Base-by-base conservation (phyloP, 2,113 vertebrate genomes). In the Mastomys coucha region DNA sequence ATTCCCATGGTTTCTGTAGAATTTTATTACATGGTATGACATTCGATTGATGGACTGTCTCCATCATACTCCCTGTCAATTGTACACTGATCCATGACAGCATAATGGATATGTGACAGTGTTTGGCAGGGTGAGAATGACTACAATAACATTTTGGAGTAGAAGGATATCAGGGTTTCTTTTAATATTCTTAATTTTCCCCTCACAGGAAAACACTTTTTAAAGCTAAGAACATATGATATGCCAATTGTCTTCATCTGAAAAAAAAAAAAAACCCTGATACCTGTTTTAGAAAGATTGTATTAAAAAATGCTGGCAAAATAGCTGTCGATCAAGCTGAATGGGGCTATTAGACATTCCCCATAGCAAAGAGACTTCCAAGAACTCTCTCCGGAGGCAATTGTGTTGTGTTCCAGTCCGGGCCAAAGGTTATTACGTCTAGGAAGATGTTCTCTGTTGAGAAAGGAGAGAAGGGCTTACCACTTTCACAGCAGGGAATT, bases 21-120 rank as follows among this genome's bases (percentile, higher is more conserved):
- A 95, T 98, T 98, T 98, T 98, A 98, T 99, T 98, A 98, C 96
- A 97, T 91, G 95, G 98, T 98, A 88, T 99, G 98, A 98, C 98
- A 98, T 96, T 95, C 98, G 98, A 98, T 98, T 99, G 98, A 99
- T 98, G 98, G 98, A 98, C 98, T 98, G 97, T 98, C 98, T 98
- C 98, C 98, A 97, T 99, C 98, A 98, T 98, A 98, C 97, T 99
- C 98, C 97, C 97, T 98, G 98, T 98, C 99, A 98, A 96, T 98
- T 98, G 98, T 98, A 97, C 96, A 91, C 97, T 96, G 99, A 98
- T 98, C 98, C 36, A 69, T 98, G 98, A 98, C 98, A 98, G 89
- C 51, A 97, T 98, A 98, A 99, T 98, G 98, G 98, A 98, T 98
- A 96, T 94, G 60, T 96, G 98, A 98, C 96, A 97, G 97, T 98